Base-by-base conservation (phyloP, 2,797 vertebrate genomes). In the Capromys pilorides region DNA sequence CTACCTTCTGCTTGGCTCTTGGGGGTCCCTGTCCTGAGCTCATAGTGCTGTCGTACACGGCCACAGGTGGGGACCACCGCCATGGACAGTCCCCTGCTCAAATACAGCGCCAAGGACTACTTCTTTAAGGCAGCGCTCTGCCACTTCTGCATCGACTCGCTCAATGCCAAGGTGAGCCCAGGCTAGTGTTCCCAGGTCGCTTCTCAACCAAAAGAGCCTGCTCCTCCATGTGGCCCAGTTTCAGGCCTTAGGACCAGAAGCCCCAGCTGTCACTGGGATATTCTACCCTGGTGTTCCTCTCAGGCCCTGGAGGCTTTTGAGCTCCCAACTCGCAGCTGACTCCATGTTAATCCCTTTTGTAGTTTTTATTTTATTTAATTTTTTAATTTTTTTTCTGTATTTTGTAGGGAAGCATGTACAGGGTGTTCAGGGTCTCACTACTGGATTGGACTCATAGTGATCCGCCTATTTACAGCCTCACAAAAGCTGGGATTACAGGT, bases 111-210 rank as follows among this genome's bases (percentile, higher is more conserved):
- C 86, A 99, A 99, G 98, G 99, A 99, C 93, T 99, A 99, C 96
- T 99, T 99, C 98, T 99, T 99, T 97, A 99, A 99, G 97, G 99
- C 99, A 0, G 98, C 98, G 0, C 99, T 99, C 19, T 99, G 99
- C 97, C 99, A 99, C 96, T 99, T 99, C 98, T 99, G 99, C 91
- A 98, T 99, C 1, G 99, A 99, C 97, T 99, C 99, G 98, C 98
- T 99, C 88, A 99, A 99, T 0, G 99, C 99, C 75, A 99, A 99
- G 98, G 99, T 99, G 95, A 89, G 92, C 13, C 12, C 13, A 5
- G 36, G 6, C 33, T 24, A 18, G 41, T 6, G 45, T 7, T 9
- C 16, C 75, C 85, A 28, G 0, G 19, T 19, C 21, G 0, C 67
- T 41, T 6, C 24, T 39, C 11, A 28, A 8, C 64, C 71, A 1